phyloP scores from a whole-genome alignment of 2,113 vertebrate genomes.

The Zosterops lateralis region DNA sequence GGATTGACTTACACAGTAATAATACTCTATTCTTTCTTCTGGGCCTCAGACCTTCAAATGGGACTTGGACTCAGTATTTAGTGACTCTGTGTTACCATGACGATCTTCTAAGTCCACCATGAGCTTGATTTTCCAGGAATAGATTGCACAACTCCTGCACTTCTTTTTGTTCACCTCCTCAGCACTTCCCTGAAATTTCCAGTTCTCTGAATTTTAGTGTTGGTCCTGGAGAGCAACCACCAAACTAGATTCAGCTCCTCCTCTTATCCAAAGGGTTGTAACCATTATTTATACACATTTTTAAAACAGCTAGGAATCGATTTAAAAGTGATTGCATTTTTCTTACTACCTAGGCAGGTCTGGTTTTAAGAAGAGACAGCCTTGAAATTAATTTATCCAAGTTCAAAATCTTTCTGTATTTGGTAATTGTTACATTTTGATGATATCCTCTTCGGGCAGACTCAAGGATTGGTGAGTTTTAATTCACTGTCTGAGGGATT shows the following conservation, averaged over 20 bases:
- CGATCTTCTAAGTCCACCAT: conserved; percentile 3
- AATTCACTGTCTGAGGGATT: neutral
- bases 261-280: neutral
- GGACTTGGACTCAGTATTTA: conserved; percentile 57
- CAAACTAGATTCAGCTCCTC: neutral
- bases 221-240: neutral
- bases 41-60: conserved; percentile 16
- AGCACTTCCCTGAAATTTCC: neutral
- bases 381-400: neutral
- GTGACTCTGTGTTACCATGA: conserved; percentile 47
- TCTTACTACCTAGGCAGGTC: neutral
- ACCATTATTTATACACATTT: neutral
- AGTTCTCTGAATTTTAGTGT: neutral
- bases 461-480: neutral
- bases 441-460: neutral
- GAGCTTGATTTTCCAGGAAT: neutral
- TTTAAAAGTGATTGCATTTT: neutral
- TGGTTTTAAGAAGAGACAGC: neutral
- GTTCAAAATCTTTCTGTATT: neutral
- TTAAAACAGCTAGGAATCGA: neutral
- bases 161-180: conserved; percentile 13
- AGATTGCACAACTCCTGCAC: neutral
- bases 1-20: neutral
- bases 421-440: neutral
- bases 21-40: conserved; percentile 39